A percentile compares a stretch with the other conserved stretches of the same genome.
Conservation (phyloP, 2,797 vertebrate species). For the Philypnodon macrostomus region DNA sequence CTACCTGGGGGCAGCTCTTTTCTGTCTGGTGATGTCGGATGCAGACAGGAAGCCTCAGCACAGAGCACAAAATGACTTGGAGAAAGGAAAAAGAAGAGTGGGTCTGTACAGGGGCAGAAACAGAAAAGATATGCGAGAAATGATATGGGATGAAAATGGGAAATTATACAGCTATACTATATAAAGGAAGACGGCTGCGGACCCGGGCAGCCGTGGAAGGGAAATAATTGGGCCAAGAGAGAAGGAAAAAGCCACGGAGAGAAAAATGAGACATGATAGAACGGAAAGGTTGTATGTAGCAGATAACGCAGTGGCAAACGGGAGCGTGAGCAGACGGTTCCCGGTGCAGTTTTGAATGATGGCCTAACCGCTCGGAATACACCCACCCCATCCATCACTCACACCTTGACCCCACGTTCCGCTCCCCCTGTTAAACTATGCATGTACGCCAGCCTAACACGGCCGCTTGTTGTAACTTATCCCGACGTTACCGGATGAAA, state of each 20-base stretch:
- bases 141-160: constrained; percentile 54
- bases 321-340: constrained; percentile 22
- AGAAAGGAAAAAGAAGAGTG: constrained; percentile 1
- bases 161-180: constrained; percentile 50
- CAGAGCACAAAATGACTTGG: constrained; percentile 2
- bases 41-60: constrained; percentile 10
- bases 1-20: constrained; percentile 37
- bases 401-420: constrained; percentile 59
- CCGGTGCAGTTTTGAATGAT: constrained; percentile 54
- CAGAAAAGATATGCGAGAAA: constrained; percentile 37
- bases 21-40: constrained; percentile 28
- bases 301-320: constrained; percentile 35
- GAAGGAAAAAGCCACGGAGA: constrained; percentile 19
- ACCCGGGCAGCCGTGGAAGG: constrained; percentile 36
- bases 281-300: constrained; percentile 42
- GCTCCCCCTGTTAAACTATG: constrained; percentile 20
- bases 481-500: constrained; percentile 19
- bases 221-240: constrained; percentile 68
- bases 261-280: constrained; percentile 58
- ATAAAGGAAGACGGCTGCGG: constrained; percentile 43
- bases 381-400: constrained; percentile 60
- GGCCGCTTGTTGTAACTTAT: constrained; percentile 35
- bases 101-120: background rate
- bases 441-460: background rate
- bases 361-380: constrained; percentile 42